phyloP scores from a whole-genome alignment of 1,140 invertebrate species.

The Trichomalopsis sarcophagae region DNA sequence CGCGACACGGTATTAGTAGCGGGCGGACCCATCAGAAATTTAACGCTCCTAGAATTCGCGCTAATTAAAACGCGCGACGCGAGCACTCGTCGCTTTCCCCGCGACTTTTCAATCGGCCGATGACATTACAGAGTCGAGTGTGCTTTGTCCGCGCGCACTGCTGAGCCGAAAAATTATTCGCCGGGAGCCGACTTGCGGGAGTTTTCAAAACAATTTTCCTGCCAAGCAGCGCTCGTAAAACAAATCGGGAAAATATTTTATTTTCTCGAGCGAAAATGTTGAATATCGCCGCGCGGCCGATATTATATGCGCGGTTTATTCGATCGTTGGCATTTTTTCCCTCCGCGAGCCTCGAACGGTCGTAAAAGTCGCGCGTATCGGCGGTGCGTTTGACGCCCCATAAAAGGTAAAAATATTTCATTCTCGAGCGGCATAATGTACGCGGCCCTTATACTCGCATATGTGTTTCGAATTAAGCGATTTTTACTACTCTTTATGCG shows the following conservation, averaged over 20 bases:
- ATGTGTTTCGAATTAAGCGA: constrained; percentile 14
- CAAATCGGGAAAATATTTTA: background rate
- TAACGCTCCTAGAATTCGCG: background rate
- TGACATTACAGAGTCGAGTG: background rate
- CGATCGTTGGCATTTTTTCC: constrained; percentile 21
- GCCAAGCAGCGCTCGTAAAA: background rate
- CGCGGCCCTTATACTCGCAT: background rate
- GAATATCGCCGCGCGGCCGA: constrained; percentile 31
- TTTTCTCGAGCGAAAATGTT: constrained; percentile 14
- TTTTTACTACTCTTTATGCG: constrained; percentile 15
- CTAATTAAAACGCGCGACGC: no score
- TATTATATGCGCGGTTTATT: constrained; percentile 21
- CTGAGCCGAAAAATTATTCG: background rate
- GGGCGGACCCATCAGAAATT: background rate
- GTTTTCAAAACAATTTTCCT: background rate
- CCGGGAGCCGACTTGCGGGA: no score
- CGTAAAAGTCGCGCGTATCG: constrained; percentile 38
- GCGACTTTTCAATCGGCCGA: background rate
- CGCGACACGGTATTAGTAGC: background rate
- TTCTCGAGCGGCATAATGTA: background rate
- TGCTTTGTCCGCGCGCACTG: background rate
- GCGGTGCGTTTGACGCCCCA: constrained; percentile 32
- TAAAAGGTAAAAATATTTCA: constrained; percentile 46
- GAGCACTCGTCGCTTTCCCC: no score
- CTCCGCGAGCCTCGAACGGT: background rate